These are phyloP conservation scores for Argynnis bischoffii DNA, from an alignment of 2,888 invertebrate genomes.

Conservation along the genomic window DNA sequence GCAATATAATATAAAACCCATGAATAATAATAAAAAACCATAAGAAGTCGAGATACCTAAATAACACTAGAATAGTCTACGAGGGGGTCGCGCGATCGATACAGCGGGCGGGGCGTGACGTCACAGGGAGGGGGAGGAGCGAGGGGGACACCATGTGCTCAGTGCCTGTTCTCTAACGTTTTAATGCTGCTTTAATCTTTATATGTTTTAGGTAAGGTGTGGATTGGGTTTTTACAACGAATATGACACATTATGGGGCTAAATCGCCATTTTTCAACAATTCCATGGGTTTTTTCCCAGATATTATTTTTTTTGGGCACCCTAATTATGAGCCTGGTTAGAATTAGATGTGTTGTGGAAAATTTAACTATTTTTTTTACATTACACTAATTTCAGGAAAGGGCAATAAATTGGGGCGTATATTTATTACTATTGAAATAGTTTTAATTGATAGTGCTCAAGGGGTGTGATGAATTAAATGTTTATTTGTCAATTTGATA, in stretches of 20 bases:
- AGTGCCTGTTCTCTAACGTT: constrained; percentile 37
- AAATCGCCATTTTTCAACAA: not conserved
- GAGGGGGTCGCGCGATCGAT: constrained; percentile 63
- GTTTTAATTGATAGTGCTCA: too few species aligned
- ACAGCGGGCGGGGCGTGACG: constrained; percentile 64
- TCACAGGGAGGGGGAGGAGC: constrained; percentile 55
- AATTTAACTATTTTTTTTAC: not conserved
- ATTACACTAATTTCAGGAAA: too few species aligned
- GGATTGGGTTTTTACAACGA: constrained; percentile 14
- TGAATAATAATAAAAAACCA: constrained; percentile 47
- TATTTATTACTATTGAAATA: too few species aligned
- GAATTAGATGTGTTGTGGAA: not conserved
- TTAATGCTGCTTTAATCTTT: constrained; percentile 34
- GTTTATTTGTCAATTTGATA: too few species aligned
- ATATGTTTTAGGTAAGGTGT: constrained; percentile 27
- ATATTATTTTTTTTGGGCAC: not conserved
- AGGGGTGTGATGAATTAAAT: too few species aligned
- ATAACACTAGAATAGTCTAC: constrained; percentile 48
- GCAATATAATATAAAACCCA: constrained; percentile 8
- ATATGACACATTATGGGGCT: constrained; percentile 3
- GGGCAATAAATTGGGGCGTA: too few species aligned
- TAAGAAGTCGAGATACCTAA: constrained; percentile 55
- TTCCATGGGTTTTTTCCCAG: not conserved
- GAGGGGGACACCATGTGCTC: constrained; percentile 48
- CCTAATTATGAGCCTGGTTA: not conserved